phyloP scores from a whole-genome alignment of 2,888 invertebrate species.

The Prenolepis imparis region DNA sequence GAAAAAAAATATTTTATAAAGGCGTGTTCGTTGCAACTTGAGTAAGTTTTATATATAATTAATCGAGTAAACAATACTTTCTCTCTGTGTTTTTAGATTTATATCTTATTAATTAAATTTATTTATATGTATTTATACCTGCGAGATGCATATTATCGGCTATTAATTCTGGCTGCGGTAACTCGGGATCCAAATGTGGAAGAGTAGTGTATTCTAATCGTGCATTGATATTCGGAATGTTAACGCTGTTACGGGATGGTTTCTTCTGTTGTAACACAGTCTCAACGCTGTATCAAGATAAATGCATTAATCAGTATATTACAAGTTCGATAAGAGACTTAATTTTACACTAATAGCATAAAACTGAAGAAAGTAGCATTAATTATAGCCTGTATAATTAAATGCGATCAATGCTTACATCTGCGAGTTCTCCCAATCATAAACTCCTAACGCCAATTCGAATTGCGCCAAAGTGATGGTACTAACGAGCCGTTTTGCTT shows the following conservation, averaged over 20 bases:
- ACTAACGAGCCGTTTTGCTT: constrained; percentile 87
- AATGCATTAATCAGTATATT: background rate
- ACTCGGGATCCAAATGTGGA: constrained; percentile 84
- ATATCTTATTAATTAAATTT: constrained; percentile 3
- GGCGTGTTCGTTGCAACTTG: background rate
- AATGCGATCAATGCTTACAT: constrained; percentile 76
- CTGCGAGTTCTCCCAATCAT: constrained; percentile 86
- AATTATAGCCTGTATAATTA: constrained; percentile 6
- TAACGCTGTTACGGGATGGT: constrained; percentile 79
- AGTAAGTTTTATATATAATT: background rate
- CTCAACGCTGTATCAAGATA: constrained; percentile 83
- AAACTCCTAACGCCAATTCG: constrained; percentile 86
- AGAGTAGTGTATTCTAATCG: constrained; percentile 86
- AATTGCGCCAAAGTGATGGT: constrained; percentile 87
- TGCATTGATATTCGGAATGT: constrained; percentile 84
- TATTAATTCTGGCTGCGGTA: constrained; percentile 79
- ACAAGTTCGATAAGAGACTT: background rate
- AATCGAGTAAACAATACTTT: background rate
- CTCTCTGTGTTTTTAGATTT: background rate
- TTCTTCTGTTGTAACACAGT: constrained; percentile 85
- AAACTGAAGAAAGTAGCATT: background rate
- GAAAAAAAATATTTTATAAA: constrained; percentile 31
- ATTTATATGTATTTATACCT: constrained; percentile 69
- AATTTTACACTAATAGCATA: background rate
- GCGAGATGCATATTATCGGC: constrained; percentile 78